A percentile compares a stretch with the other conserved stretches of the same genome.
phyloP scores from a whole-genome alignment of 2,888 invertebrate genomes.

The Xestia c-nigrum region DNA sequence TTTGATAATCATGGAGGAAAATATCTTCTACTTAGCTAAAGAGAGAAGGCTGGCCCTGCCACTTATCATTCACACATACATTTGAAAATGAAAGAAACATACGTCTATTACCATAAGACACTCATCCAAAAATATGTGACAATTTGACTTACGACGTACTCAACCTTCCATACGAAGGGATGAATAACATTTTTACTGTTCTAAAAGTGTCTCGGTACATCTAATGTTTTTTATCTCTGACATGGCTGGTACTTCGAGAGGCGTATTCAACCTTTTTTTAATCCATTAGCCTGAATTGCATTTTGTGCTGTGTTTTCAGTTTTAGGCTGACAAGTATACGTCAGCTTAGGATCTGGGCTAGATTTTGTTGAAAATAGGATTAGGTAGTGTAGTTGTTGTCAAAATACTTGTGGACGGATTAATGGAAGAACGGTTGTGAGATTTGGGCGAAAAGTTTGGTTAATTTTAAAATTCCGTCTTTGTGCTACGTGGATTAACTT shows the following conservation, averaged over 20 bases:
- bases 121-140: conserved; percentile 45
- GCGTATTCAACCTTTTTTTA: conserved; percentile 51
- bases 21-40: not conserved
- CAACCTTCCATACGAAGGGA: conserved; percentile 17
- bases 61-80: not conserved
- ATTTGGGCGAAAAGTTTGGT: not conserved
- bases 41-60: not conserved
- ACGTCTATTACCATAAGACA: not conserved
- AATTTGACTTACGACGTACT: conserved; percentile 55
- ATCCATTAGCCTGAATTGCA: conserved; percentile 66
- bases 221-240: conserved; percentile 56
- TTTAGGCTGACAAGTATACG: not conserved
- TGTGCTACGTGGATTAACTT: not conserved
- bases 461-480: not conserved
- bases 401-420: not conserved
- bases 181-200: conserved; percentile 47
- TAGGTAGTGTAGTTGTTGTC: not conserved
- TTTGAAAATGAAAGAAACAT: conserved; percentile 23
- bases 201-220: conserved; percentile 36
- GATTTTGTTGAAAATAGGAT: conserved; percentile 6
- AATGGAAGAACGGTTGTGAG: not conserved
- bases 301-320: conserved; percentile 23
- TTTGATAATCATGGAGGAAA: not conserved
- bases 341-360: not conserved
- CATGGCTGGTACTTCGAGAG: conserved; percentile 51